Percentiles rank a stretch among this genome's conserved stretches.
Conservation (phyloP, 2,888 invertebrate genomes). For the Drosophila atroscutellata region DNA sequence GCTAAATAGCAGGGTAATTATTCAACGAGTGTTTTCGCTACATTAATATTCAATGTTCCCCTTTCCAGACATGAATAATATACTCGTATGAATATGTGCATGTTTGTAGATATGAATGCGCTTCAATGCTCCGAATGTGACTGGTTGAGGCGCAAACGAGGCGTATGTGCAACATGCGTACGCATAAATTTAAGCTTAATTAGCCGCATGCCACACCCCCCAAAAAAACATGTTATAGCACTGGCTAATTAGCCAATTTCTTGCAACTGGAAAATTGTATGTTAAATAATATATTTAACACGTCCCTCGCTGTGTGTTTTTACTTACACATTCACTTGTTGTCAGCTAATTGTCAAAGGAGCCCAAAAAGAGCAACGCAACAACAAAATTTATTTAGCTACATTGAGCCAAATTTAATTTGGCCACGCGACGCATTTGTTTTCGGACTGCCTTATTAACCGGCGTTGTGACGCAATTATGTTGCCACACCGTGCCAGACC, state of each 20-base stretch:
- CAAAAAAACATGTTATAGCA: conserved; percentile 5
- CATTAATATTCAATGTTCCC: conserved; percentile 46
- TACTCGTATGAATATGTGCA: conserved; percentile 23
- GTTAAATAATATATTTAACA: conserved; percentile 41
- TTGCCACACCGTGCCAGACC: conserved; percentile 40
- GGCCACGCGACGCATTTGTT: conserved; percentile 47
- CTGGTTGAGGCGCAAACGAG: conserved; percentile 52
- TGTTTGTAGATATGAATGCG: conserved; percentile 31
- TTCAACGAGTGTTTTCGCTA: conserved; percentile 4
- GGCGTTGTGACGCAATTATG: conserved; percentile 74
- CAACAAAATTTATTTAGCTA: conserved; percentile 22
- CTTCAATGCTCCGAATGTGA: conserved; percentile 36
- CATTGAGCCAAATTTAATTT: conserved; percentile 57
- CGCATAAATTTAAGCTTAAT: conserved; percentile 79
- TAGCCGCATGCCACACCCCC: conserved; percentile 43
- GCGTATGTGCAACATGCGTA: conserved; percentile 77
- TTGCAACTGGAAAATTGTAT: conserved; percentile 46
- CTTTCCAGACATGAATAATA: conserved; percentile 61
- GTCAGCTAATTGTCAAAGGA: conserved; percentile 39
- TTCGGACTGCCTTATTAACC: conserved; percentile 60
- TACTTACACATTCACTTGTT: conserved; percentile 4
- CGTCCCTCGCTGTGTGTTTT: neutral
- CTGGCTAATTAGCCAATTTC: conserved; percentile 64
- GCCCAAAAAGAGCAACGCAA: neutral
- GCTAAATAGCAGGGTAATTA: neutral